phyloP scores from a whole-genome alignment of 1,140 invertebrate genomes.

The Heliothis subflexa region DNA sequence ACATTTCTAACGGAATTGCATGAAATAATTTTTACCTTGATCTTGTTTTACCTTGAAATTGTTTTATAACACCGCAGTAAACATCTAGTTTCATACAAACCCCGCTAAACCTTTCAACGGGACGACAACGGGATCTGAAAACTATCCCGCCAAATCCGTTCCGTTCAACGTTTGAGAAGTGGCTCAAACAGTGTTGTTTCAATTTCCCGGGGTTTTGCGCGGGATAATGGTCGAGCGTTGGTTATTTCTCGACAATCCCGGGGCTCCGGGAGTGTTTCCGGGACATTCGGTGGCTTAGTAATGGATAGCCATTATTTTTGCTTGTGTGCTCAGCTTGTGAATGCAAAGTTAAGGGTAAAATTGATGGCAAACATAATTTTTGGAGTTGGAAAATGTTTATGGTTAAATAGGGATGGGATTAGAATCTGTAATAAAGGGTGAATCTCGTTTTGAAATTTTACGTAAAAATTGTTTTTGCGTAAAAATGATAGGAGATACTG shows the following conservation, averaged over 20 bases:
- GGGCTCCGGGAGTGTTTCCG: not conserved
- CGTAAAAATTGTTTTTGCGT: too few species aligned
- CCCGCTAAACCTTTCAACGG: not conserved
- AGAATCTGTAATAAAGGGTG: too few species aligned
- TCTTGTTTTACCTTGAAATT: too few species aligned
- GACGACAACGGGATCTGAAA: not conserved
- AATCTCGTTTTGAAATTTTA: too few species aligned
- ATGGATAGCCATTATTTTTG: not conserved
- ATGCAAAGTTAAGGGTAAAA: not conserved
- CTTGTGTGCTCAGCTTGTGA: not conserved
- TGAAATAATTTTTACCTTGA: too few species aligned
- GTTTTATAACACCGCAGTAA: not conserved
- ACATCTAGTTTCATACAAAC: not conserved
- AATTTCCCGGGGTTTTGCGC: constrained; percentile 16
- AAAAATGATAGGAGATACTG: too few species aligned
- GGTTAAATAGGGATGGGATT: too few species aligned
- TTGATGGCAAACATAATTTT: not conserved
- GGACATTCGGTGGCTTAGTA: constrained; percentile 1
- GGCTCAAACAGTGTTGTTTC: constrained; percentile 25
- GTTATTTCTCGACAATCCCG: not conserved
- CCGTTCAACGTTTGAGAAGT: not conserved
- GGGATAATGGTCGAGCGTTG: not conserved
- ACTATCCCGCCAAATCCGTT: constrained; percentile 16
- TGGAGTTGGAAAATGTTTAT: too few species aligned
- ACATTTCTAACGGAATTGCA: too few species aligned